Conservation (phyloP, 2,888 invertebrate species). For the Eilema caniola region DNA sequence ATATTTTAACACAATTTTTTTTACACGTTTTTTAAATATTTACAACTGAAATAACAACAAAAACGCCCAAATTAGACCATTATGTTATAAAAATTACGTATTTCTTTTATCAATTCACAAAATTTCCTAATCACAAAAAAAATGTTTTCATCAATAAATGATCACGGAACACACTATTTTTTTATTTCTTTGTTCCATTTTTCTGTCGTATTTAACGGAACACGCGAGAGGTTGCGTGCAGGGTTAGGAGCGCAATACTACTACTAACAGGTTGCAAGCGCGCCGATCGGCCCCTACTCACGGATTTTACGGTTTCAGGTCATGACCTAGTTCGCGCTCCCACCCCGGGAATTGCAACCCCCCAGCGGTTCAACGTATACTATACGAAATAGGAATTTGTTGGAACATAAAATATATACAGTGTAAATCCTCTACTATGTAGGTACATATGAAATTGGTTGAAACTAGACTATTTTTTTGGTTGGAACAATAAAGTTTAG, state of each 20-base stretch:
- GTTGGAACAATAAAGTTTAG: no score
- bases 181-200: slow-evolving; percentile 7
- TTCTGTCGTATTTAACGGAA: slow-evolving; percentile 4
- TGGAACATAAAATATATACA: slow-evolving; percentile 2
- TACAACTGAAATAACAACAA: background rate
- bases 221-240: slow-evolving; percentile 33
- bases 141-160: background rate
- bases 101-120: background rate
- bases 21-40: background rate
- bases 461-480: background rate
- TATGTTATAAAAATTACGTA: background rate
- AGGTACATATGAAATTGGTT: background rate
- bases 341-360: slow-evolving; percentile 43
- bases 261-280: slow-evolving; percentile 50
- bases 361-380: slow-evolving; percentile 18
- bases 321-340: slow-evolving; percentile 46
- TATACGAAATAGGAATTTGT: slow-evolving; percentile 3
- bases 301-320: slow-evolving; percentile 44
- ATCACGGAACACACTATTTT: background rate
- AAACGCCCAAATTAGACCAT: background rate
- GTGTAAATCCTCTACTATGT: background rate
- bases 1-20: background rate
- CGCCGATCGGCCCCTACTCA: slow-evolving; percentile 36
- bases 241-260: slow-evolving; percentile 36
- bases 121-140: background rate